Base-by-base conservation (phyloP, 2,888 invertebrate genomes). In the Erynnis tages region DNA sequence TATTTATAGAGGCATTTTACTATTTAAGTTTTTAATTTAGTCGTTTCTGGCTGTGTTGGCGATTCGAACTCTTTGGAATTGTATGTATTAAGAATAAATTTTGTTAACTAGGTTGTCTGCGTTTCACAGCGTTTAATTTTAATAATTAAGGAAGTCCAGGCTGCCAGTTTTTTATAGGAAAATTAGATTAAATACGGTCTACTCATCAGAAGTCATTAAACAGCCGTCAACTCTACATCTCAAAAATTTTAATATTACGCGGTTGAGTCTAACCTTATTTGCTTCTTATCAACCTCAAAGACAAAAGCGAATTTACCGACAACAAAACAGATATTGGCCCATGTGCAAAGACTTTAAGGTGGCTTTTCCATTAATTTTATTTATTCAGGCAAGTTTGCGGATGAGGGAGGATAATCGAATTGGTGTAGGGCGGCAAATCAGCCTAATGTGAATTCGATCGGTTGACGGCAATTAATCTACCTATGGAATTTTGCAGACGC, bases 381-480 rank as follows among this genome's bases (percentile, higher is more conserved):
- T 57, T 61, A 54, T 41, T 55, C 54, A 10, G 48, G 41, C 23
- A 41, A 34, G 32, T 49, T 34, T 41, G 30, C 30, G 19, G 49
- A 43, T 17, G 38, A 38, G 48, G 45, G 21, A 7, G 57, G 60
- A 59, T 75, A 78, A 76, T 76, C 60, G 62, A 70, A 74, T 77
- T 50, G 57, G 59, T 53, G 60, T 55, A 64, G 68, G 71, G 72
- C 58, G 65, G 60, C 53, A 59, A 69, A 68, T 66, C 65, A 65
- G 68, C 67, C 75, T 76, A 78, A 71, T 66, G 59, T 62, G 66
- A 65, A 65, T 66, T 73, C 70, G 69, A 71, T 73, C 71, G 69
- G 67, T 75, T 71, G 65, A 67, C 63, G 65, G 57, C 71, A 72
- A 73, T 75, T 69, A 69, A 64, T 57, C 63, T 14, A 50, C 25